These are phyloP conservation scores for Zygogramma bicolorata DNA, from an alignment of 2,888 invertebrate species.

Conservation along the genomic window DNA sequence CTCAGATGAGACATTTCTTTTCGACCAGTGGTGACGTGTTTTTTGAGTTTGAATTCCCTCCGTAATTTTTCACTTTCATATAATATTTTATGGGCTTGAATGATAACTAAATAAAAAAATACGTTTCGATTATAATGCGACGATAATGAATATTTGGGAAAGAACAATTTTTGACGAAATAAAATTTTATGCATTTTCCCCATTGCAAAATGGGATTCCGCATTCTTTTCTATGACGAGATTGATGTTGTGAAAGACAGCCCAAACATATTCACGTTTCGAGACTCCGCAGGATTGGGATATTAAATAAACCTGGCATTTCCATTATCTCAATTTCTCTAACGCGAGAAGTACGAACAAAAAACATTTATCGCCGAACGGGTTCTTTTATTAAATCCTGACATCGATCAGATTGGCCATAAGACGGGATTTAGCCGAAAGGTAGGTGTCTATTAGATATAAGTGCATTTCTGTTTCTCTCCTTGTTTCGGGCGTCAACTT, in stretches of 20 bases:
- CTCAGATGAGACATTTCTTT: no score
- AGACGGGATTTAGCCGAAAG: constrained; percentile 57
- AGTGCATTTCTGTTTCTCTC: constrained; percentile 54
- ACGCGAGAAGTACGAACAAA: constrained; percentile 37
- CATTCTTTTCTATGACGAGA: background rate
- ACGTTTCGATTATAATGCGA: no score
- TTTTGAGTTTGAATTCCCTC: no score
- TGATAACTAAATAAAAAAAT: no score
- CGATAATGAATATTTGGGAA: no score
- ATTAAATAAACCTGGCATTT: constrained; percentile 30
- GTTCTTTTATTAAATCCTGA: constrained; percentile 62
- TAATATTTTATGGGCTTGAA: no score
- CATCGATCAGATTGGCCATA: constrained; percentile 62
- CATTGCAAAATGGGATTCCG: background rate
- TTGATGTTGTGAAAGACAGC: background rate
- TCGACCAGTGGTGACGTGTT: no score
- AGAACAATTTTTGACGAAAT: no score
- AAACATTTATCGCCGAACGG: constrained; percentile 59
- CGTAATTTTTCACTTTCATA: no score
- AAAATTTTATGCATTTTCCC: no score
- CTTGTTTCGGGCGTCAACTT: constrained; percentile 28
- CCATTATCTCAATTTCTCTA: constrained; percentile 37
- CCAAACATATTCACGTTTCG: background rate
- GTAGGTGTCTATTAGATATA: constrained; percentile 60
- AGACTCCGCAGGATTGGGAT: constrained; percentile 14